Evolutionary conservation across 2,113 vertebrate genomes (phyloP), one percentile per base, ranked within the genome.

Genomic region (Oreamnos americanus): DNA sequence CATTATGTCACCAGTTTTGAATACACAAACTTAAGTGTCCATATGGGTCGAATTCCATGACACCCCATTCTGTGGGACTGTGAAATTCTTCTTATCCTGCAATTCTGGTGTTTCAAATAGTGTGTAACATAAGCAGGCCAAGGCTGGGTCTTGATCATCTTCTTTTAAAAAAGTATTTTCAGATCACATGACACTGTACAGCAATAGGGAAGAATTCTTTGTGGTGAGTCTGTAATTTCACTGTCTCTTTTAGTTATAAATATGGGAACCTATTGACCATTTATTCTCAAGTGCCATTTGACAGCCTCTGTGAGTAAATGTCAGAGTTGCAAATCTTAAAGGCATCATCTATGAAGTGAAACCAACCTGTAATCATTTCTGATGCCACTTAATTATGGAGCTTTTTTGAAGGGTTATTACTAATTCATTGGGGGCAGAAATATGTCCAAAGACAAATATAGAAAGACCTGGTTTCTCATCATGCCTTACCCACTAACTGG

Each of bases 1-100:
- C 89, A 93, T 97, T 76, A 93, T 86, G 89, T 97, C 97, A 97
- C 91, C 85, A 76, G 21, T 91, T 96, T 94, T 81, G 60, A 96
- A 92, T 76, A 92, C 30, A 97, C 39, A 88, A 36, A 91, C 51
- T 87, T 64, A 47, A 47, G 82, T 81, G 81, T 86, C 92, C 6
- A 0, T 26, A n/a, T 92, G 88, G 94, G 51, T 94, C 14, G 15
- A 84, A 95, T 67, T 76, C 85, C 53, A 43, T 5, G 36, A 58
- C 74, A 93, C 79, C 8, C 60, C 92, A 58, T 88, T 45, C 17
- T 47, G 53, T 94, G 30, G 16, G 58, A 85, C 30, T 16, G 88
- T 11, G n/a, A 28, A 33, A 64, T 88, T 79, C 58, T 87, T 64
- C 84, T 76, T 36, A 28, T 51, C 26, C 26, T 81, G 11, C 16